Conservation (phyloP, 1,140 invertebrate species). For the Acromyrmex echinatior region DNA sequence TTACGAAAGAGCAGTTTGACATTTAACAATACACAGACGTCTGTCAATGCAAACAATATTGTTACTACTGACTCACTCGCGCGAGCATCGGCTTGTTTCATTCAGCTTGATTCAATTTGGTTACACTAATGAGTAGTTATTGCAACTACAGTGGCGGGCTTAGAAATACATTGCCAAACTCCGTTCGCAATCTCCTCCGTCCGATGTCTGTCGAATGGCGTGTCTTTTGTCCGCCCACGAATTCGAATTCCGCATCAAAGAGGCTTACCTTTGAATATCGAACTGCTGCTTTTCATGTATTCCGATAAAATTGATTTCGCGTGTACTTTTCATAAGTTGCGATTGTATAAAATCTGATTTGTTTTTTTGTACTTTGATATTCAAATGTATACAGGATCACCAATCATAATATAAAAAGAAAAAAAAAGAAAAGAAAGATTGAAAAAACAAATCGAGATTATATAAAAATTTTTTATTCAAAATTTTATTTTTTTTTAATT, state of each 20-base stretch:
- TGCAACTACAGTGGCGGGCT: conserved; percentile 23
- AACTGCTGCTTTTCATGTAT: conserved; percentile 5
- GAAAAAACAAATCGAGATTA: not conserved
- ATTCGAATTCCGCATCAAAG: conserved; percentile 23
- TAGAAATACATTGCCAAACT: not conserved
- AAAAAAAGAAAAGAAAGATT: not conserved
- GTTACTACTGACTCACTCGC: not conserved
- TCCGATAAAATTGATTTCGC: not conserved
- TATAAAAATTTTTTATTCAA: not conserved
- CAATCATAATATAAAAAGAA: not conserved
- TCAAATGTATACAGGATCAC: not conserved
- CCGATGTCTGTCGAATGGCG: not conserved
- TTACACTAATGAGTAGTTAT: conserved; percentile 50
- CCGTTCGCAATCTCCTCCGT: conserved; percentile 10
- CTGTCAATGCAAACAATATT: not conserved
- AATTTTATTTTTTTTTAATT: not conserved
- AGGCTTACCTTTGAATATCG: conserved; percentile 5
- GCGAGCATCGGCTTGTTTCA: not conserved
- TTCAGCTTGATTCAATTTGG: not conserved
- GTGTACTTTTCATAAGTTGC: not conserved
- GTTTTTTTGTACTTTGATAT: not conserved
- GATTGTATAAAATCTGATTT: not conserved
- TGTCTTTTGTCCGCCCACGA: conserved; percentile 9
- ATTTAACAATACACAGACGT: conserved; percentile 17
- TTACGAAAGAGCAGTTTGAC: not conserved